phyloP scores from a whole-genome alignment of 92 coral and sea anemone genomes.

The Hydrozoanthus gracilis region DNA sequence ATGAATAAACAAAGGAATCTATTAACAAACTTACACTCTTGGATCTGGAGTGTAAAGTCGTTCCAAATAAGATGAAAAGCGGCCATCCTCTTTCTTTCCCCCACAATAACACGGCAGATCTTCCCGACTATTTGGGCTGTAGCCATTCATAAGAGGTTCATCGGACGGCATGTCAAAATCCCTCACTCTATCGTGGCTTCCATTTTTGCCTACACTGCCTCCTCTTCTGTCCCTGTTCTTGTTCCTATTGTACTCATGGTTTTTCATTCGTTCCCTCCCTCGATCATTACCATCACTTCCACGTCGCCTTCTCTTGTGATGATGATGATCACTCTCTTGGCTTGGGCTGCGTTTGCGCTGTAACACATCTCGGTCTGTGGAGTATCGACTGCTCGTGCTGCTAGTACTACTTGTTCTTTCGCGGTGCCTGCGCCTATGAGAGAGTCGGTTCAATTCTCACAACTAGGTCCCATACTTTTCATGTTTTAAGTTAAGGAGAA shows the following conservation, averaged over 20 bases:
- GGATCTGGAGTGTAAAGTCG: slow-evolving; percentile 76
- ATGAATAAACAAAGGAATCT: not conserved
- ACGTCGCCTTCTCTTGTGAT: slow-evolving; percentile 80
- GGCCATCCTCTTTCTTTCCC: slow-evolving; percentile 44
- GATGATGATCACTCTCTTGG: slow-evolving; percentile 69
- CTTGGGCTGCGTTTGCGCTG: slow-evolving; percentile 90
- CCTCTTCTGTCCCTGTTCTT: slow-evolving; percentile 57
- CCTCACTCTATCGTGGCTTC: not conserved
- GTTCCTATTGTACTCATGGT: slow-evolving; percentile 45
- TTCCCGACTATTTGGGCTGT: not conserved
- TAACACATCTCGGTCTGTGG: slow-evolving; percentile 50
- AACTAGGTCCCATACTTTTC: not conserved
- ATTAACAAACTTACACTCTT: slow-evolving; percentile 70
- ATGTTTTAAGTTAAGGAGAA: no score
- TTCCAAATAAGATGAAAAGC: slow-evolving; percentile 55
- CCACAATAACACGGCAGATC: slow-evolving; percentile 64
- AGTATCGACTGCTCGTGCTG: slow-evolving; percentile 55
- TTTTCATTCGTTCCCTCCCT: slow-evolving; percentile 41
- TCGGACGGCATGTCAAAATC: slow-evolving; percentile 24
- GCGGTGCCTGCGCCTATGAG: slow-evolving; percentile 43
- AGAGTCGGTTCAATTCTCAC: not conserved
- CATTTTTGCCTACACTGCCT: slow-evolving; percentile 14
- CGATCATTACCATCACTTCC: slow-evolving; percentile 69
- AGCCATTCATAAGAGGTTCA: slow-evolving; percentile 16
- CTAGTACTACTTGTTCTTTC: slow-evolving; percentile 66